A percentile compares a stretch with the other conserved stretches of the same genome.
These are phyloP conservation scores for Iguana delicatissima DNA, from an alignment of 2,797 vertebrate genomes.

Conservation along the genomic window DNA sequence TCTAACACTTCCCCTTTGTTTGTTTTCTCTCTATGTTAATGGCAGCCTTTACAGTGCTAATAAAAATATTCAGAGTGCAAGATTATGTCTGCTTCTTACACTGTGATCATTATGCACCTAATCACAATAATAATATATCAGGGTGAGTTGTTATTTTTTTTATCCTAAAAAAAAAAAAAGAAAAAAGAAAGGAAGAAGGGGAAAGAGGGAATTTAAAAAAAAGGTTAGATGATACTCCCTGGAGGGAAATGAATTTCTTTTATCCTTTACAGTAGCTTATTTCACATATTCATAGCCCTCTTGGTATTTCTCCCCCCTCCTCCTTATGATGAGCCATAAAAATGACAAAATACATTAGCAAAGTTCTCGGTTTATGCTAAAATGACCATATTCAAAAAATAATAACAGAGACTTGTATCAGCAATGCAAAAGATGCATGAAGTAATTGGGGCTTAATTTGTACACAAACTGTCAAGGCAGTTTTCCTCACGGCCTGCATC, in stretches of 20 bases:
- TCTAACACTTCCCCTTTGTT: constrained; percentile 42
- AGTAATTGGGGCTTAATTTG: constrained; percentile 95
- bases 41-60: constrained; percentile 55
- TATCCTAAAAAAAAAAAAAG: constrained; percentile 1
- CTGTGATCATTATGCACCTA: constrained; percentile 70
- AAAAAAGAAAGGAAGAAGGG: background rate
- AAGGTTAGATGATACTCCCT: constrained; percentile 79
- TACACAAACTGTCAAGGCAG: constrained; percentile 95
- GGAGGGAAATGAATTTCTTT: constrained; percentile 81
- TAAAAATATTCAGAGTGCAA: constrained; percentile 67
- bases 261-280: constrained; percentile 82
- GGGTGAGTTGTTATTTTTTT: background rate
- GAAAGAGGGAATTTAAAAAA: constrained; percentile 52
- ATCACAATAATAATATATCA: constrained; percentile 71
- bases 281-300: constrained; percentile 82
- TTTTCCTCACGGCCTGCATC: constrained; percentile 94
- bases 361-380: constrained; percentile 84
- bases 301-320: constrained; percentile 69
- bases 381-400: constrained; percentile 87
- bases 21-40: constrained; percentile 62
- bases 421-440: constrained; percentile 88
- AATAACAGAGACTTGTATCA: constrained; percentile 88
- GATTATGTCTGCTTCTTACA: constrained; percentile 63
- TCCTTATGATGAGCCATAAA: constrained; percentile 82
- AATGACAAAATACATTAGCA: constrained; percentile 85